Base-by-base conservation (phyloP, 2,113 vertebrate species). In the Eonycteris spelaea region DNA sequence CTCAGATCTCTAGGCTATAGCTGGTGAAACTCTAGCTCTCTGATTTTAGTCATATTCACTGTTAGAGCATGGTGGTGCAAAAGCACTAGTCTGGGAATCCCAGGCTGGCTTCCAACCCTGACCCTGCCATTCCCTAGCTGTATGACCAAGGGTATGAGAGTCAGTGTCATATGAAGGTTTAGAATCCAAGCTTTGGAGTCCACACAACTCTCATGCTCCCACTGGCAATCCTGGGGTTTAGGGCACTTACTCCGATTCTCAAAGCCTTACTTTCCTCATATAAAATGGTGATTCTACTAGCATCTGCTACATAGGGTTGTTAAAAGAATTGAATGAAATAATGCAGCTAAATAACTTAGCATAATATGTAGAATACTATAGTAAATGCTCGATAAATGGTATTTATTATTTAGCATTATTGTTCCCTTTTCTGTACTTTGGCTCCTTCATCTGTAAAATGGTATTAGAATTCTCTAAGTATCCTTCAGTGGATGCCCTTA, bases 291-390 rank as follows among this genome's bases (percentile, higher is more conserved):
- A 19, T 85, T n/a, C 33, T 63, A 19, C 55, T n/a, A 90, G 75
- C 61, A n/a, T 79, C 51, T 70, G 57, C 12, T 19, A 68, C 26
- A 75, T 22, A 70, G 51, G 19, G 33, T 79, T 95, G 28, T 45
- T 86, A 68, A 90, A 90, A 87, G 5, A 35, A 55, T 70, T 87
- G 48, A 83, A n/a, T 93, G 65, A 70, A 84, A 88, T 91, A 28
- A 77, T 43, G 13, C 16, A 67, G 12, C 43, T 90, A 74, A 86
- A 77, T 79, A 77, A 43, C 4, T 59, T 51, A 30, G 59, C 35
- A 79, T 30, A 91, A 74, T 61, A 16, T 85, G 30, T 55, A 79
- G n/a, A 85, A 9, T 83, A 82, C 55, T 43, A 55, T 35, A 28
- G 63, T 45, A 78, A 65, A 19, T 67, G 26, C 24, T 53, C 11